Evolutionary conservation across 2,888 invertebrate species (phyloP).

Genomic region (Tetramorium bicarinatum): DNA sequence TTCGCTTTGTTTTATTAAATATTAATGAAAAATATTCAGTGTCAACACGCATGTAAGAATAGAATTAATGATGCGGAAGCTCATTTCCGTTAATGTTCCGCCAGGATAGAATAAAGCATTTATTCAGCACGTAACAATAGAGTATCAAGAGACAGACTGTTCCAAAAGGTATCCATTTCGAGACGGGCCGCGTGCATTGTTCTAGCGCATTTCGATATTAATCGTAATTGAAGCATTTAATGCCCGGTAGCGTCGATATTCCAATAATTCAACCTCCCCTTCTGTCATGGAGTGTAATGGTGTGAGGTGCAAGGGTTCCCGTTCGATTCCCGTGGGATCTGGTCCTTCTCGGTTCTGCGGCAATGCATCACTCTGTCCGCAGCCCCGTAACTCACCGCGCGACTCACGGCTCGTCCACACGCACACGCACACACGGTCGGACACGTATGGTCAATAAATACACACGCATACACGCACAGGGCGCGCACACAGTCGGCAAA

Average conservation of each 20-base stretch:
- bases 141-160: conserved; percentile 1
- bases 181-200: conserved; percentile 63
- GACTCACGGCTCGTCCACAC: conserved; percentile 64
- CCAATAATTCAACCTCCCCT: conserved; percentile 83
- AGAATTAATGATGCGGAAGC: conserved; percentile 26
- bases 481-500: conserved; percentile 29
- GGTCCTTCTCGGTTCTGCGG: conserved; percentile 83
- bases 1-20: background rate
- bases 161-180: conserved; percentile 33
- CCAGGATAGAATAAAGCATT: background rate
- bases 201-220: conserved; percentile 75
- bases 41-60: conserved; percentile 1
- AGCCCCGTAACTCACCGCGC: conserved; percentile 84
- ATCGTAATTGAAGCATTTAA: conserved; percentile 84
- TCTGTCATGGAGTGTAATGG: conserved; percentile 80
- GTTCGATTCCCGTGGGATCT: conserved; percentile 85
- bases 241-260: conserved; percentile 84
- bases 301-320: conserved; percentile 83
- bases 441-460: conserved; percentile 76
- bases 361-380: conserved; percentile 86
- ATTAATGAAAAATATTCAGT: background rate
- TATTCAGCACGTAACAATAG: background rate
- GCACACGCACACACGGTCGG: conserved; percentile 56
- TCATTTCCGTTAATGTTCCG: conserved; percentile 25
- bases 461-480: conserved; percentile 55